Evolutionary conservation across 1,140 invertebrate species (phyloP), one percentile per base, ranked within the genome.

Genomic region (Aphidius gifuensis): DNA sequence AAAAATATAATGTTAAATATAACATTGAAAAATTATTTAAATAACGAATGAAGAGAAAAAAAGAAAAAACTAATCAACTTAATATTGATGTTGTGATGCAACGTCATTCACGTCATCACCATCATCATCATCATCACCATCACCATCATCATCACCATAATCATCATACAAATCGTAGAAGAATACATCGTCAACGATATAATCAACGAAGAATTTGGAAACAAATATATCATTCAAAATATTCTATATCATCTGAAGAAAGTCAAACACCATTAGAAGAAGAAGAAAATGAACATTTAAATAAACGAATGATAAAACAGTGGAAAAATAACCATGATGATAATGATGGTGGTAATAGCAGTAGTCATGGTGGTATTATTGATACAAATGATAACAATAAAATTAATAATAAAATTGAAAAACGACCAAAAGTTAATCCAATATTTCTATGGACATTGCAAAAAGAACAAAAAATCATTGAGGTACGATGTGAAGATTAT

Each of bases 401-500:
- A 48, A 60, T 38, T 21, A 59, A 49, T 4, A 16, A 16, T 21
- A n/a, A 16, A 48, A 60, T 38, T 9, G 74, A 77, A 46, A 76
- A 76, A 39, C 73, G 80, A 32, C 85, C 87, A 49, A 85, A 87
- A 67, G 86, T 90, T 6, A 89, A 88, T 73, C 90, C 91, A 55
- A 90, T 92, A 60, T 92, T 92, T 76, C 82, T 92, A 59, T 92
- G 90, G 90, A 88, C 89, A 47, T 87, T 88, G 68, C 89, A 91
- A 74, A 83, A 86, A 65, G 88, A 91, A 71, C 89, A 88, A 60
- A 85, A 83, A 71, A 91, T 92, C 70, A 85, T 91, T 71, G 88
- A 91, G 76, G 90, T 92, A 65, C 85, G 87, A 73, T 92, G 90
- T 80, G 91, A 92, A 77, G 91, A 92, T 73, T 92, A 92, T 81